Evolutionary conservation across 2,888 invertebrate genomes (phyloP).

Genomic region (Athetis lepigone): DNA sequence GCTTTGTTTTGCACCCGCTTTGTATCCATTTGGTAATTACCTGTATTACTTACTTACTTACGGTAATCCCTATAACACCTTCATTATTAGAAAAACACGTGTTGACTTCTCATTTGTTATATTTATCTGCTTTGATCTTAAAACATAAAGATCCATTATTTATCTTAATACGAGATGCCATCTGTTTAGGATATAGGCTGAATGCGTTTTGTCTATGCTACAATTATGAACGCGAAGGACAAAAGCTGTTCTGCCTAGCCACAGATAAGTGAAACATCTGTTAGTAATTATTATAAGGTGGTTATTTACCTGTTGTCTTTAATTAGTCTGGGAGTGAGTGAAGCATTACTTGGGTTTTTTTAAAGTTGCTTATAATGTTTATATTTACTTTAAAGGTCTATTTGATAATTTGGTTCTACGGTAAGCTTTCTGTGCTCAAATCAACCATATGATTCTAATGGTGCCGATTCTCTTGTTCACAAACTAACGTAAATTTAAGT

Average conservation of each 20-base stretch:
- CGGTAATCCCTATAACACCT: slow-evolving; percentile 18
- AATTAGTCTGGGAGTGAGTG: neutral
- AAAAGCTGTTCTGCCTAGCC: slow-evolving; percentile 13
- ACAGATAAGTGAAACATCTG: slow-evolving; percentile 44
- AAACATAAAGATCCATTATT: slow-evolving; percentile 16
- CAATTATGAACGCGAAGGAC: slow-evolving; percentile 21
- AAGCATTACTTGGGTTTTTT: neutral
- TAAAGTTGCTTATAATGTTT: too few relatives aligned
- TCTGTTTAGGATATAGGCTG: slow-evolving; percentile 37
- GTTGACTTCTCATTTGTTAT: slow-evolving; percentile 22
- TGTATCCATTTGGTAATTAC: slow-evolving; percentile 25
- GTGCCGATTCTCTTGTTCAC: too few relatives aligned
- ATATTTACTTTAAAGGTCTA: too few relatives aligned
- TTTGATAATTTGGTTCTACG: too few relatives aligned
- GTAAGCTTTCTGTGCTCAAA: too few relatives aligned
- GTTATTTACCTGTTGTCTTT: slow-evolving; percentile 17
- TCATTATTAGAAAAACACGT: slow-evolving; percentile 16
- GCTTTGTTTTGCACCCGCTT: slow-evolving; percentile 25
- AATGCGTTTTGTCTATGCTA: slow-evolving; percentile 26
- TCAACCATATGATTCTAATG: too few relatives aligned
- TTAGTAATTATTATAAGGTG: slow-evolving; percentile 17
- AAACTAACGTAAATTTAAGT: too few relatives aligned
- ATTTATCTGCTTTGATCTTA: slow-evolving; percentile 17
- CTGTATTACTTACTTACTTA: slow-evolving; percentile 11
- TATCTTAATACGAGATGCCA: too few relatives aligned